These are phyloP conservation scores for Sepiola atlantica DNA, from an alignment of 2,888 invertebrate species.

Conservation along the genomic window DNA sequence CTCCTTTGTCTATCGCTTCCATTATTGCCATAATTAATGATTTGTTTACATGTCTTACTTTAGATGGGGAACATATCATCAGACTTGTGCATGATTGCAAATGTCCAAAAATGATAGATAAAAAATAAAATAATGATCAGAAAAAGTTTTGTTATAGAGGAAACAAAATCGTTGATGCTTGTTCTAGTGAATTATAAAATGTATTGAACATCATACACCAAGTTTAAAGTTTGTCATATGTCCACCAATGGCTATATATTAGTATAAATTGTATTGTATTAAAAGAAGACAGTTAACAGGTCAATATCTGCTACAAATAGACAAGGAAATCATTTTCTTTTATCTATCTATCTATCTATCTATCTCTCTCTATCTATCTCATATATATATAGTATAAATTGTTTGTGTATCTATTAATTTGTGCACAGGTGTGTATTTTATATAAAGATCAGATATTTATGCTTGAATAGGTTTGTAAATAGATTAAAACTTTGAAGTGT, in stretches of 20 bases:
- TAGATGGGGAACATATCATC: neutral
- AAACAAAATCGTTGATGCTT: neutral
- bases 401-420: too few relatives aligned
- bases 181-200: neutral
- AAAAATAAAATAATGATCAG: neutral
- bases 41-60: neutral
- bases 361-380: too few relatives aligned
- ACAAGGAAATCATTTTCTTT: neutral
- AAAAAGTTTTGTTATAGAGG: neutral
- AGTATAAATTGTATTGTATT: neutral
- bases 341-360: too few relatives aligned
- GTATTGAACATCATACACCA: neutral
- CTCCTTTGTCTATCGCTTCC: neutral
- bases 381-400: too few relatives aligned
- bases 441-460: too few relatives aligned
- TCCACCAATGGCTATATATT: neutral
- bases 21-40: neutral
- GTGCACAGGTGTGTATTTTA: too few relatives aligned
- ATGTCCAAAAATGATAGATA: neutral
- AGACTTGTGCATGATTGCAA: neutral
- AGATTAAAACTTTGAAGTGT: too few relatives aligned
- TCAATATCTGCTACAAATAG: neutral
- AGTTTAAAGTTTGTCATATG: neutral
- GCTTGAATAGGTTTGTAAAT: too few relatives aligned
- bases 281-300: neutral